A percentile compares a stretch with the other conserved stretches of the same genome.
These are phyloP conservation scores for Speoplatyrhinus poulsoni DNA, from an alignment of 2,113 vertebrate species.

Conservation along the genomic window DNA sequence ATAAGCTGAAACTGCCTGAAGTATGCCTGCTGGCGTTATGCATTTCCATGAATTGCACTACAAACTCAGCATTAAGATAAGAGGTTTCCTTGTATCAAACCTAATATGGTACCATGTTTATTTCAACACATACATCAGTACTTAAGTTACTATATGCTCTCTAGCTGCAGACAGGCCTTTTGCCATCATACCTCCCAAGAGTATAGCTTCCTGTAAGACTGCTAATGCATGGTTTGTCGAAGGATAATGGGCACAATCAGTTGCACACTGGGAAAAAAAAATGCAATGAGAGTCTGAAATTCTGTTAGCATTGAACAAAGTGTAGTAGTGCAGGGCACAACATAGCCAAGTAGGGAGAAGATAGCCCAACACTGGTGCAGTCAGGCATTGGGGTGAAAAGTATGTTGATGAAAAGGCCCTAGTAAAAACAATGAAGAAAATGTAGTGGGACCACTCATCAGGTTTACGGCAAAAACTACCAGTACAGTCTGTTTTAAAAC, in stretches of 20 bases:
- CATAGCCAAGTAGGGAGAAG: conserved; percentile 48
- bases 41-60: conserved; percentile 6
- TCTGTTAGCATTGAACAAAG: conserved; percentile 48
- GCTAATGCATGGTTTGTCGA: conserved; percentile 59
- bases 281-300: conserved; percentile 38
- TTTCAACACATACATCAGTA: conserved; percentile 35
- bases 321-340: conserved; percentile 27
- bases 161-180: conserved; percentile 16
- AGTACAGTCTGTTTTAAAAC: conserved; percentile 44
- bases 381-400: conserved; percentile 69
- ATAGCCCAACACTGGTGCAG: conserved; percentile 56
- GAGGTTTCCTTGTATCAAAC: background rate
- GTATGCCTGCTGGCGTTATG: conserved; percentile 15
- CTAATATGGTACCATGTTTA: conserved; percentile 2
- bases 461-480: conserved; percentile 50
- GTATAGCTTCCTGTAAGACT: conserved; percentile 60
- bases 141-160: conserved; percentile 13
- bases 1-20: conserved; percentile 22
- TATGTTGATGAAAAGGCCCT: conserved; percentile 48
- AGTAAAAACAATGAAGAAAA: conserved; percentile 51
- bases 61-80: background rate
- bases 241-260: conserved; percentile 24
- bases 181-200: conserved; percentile 38
- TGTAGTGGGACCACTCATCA: conserved; percentile 60
- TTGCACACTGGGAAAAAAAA: conserved; percentile 40